These are phyloP conservation scores for Melikaiella ostensackeni DNA, from an alignment of 2,888 invertebrate species.

Conservation along the genomic window DNA sequence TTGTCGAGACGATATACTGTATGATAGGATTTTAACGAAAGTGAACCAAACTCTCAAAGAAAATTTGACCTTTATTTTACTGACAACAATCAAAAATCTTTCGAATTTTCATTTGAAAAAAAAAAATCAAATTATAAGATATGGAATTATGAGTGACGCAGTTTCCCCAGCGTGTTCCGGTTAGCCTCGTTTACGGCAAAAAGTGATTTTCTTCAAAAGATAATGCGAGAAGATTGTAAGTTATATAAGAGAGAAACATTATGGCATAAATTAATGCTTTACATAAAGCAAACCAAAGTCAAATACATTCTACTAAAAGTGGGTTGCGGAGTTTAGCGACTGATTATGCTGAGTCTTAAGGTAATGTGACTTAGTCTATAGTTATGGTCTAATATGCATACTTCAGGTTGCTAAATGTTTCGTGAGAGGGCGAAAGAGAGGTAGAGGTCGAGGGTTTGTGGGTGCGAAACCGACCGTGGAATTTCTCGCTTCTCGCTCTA, in stretches of 20 bases:
- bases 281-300: constrained; percentile 34
- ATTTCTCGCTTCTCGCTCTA: constrained; percentile 37
- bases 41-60: too few species aligned
- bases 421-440: neutral
- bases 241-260: constrained; percentile 8
- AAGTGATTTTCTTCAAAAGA: neutral
- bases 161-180: too few species aligned
- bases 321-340: constrained; percentile 29
- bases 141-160: too few species aligned
- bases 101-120: too few species aligned
- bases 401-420: constrained; percentile 35
- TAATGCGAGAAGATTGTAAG: constrained; percentile 12
- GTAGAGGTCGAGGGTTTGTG: neutral
- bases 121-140: too few species aligned
- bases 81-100: too few species aligned
- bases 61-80: too few species aligned
- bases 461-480: constrained; percentile 35
- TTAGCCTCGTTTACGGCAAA: too few species aligned
- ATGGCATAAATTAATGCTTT: constrained; percentile 22
- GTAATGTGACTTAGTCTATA: constrained; percentile 34
- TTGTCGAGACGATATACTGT: too few species aligned
- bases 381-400: constrained; percentile 37
- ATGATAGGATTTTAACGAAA: too few species aligned
- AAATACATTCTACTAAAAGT: constrained; percentile 34
- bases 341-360: constrained; percentile 34